A percentile compares a stretch with the other conserved stretches of the same genome.
Evolutionary conservation across 2,888 invertebrate species (phyloP).

Genomic region (Sthenelais limicola): DNA sequence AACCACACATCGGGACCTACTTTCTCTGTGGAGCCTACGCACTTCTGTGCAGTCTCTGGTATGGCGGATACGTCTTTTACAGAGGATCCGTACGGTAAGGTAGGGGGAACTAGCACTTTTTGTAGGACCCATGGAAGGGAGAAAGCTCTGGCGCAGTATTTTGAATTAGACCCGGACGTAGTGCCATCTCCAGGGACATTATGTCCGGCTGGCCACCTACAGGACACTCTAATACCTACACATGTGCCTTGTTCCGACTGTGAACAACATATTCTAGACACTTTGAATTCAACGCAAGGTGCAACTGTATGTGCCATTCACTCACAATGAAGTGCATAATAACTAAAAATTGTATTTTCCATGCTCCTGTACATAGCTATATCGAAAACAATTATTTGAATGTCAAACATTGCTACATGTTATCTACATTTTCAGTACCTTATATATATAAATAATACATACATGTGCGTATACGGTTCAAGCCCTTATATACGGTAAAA

Average conservation of each 20-base stretch:
- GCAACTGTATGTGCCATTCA: constrained; percentile 25
- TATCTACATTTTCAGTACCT: too few species aligned
- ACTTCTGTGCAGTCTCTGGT: constrained; percentile 27
- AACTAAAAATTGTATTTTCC: too few species aligned
- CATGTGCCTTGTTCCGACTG: constrained; percentile 32
- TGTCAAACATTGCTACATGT: too few species aligned
- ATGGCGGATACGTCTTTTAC: constrained; percentile 35
- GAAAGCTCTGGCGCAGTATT: constrained; percentile 26
- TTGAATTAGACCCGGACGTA: constrained; percentile 30
- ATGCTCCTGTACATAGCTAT: too few species aligned
- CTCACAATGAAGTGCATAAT: constrained; percentile 22
- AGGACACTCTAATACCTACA: constrained; percentile 25
- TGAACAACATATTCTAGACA: constrained; percentile 27
- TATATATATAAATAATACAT: too few species aligned
- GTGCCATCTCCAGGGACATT: constrained; percentile 12
- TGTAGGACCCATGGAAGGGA: constrained; percentile 30
- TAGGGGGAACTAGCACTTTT: constrained; percentile 23
- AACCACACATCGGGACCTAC: neutral
- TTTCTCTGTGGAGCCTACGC: constrained; percentile 6
- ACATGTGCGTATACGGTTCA: too few species aligned
- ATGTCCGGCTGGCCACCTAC: constrained; percentile 24
- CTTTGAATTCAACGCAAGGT: neutral
- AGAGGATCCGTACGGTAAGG: constrained; percentile 29
- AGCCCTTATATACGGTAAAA: too few species aligned
- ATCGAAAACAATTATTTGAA: too few species aligned